phyloP scores from a whole-genome alignment of 2,888 invertebrate genomes.

The Coenonympha arcania region DNA sequence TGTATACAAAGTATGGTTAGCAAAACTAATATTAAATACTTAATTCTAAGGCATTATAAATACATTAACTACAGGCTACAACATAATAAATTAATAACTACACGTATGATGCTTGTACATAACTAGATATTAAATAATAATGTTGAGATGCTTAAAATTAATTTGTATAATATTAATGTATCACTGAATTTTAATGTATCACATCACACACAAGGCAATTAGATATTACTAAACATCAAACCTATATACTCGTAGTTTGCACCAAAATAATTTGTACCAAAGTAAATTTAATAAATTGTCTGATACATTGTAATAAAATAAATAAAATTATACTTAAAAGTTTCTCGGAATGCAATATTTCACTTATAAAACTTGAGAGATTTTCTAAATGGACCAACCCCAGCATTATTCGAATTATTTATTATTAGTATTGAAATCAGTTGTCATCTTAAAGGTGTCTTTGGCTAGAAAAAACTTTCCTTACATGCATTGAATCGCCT shows the following conservation, averaged over 20 bases:
- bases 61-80: neutral
- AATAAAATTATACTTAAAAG: no score
- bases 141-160: neutral
- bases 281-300: no score
- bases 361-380: no score
- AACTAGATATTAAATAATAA: neutral
- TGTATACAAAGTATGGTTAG: neutral
- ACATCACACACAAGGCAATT: neutral
- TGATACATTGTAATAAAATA: no score
- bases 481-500: neutral
- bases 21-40: neutral
- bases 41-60: neutral
- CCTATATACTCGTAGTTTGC: no score
- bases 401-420: no score
- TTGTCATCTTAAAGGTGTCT: slow-evolving; percentile 3
- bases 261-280: no score
- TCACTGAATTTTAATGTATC: neutral
- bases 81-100: no score
- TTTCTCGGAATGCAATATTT: no score
- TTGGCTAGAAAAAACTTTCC: slow-evolving; percentile 14
- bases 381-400: no score
- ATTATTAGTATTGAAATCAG: neutral
- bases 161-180: neutral
- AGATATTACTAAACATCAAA: neutral
- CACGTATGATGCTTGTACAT: no score